Conservation (phyloP, 2,888 invertebrate genomes). For the Hemistola chrysoprasaria region DNA sequence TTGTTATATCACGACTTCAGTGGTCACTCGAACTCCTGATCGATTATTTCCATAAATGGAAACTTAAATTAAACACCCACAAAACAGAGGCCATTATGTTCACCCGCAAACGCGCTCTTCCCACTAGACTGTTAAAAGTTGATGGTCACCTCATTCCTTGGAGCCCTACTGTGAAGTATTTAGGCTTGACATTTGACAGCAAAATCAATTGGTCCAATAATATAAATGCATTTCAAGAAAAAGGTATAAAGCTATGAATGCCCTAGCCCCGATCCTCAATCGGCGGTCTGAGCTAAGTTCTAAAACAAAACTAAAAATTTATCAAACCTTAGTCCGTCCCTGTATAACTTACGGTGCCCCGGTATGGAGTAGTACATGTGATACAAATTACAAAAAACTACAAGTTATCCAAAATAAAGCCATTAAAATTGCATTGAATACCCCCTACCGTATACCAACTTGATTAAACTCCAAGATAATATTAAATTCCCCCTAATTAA, state of each 20-base stretch:
- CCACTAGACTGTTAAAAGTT: no score
- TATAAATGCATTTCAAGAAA: no score
- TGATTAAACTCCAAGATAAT: no score
- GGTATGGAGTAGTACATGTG: background rate
- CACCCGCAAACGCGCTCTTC: no score
- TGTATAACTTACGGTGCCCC: background rate
- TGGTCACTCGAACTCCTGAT: background rate
- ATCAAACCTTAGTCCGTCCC: background rate
- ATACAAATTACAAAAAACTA: background rate
- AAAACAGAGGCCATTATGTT: conserved; percentile 1
- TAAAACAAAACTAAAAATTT: background rate
- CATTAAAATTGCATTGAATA: no score
- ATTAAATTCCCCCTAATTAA: no score
- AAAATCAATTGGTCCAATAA: background rate
- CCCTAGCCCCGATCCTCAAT: no score
- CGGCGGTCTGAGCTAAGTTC: background rate
- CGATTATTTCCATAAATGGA: background rate
- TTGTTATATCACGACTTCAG: background rate
- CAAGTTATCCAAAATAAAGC: background rate
- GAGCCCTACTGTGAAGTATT: no score
- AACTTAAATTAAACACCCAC: background rate
- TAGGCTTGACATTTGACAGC: background rate
- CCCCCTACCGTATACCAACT: no score
- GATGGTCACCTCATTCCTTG: no score
- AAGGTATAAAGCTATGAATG: no score